Evolutionary conservation across 1,140 invertebrate genomes (phyloP).

Genomic region (Eriosoma lanigerum): DNA sequence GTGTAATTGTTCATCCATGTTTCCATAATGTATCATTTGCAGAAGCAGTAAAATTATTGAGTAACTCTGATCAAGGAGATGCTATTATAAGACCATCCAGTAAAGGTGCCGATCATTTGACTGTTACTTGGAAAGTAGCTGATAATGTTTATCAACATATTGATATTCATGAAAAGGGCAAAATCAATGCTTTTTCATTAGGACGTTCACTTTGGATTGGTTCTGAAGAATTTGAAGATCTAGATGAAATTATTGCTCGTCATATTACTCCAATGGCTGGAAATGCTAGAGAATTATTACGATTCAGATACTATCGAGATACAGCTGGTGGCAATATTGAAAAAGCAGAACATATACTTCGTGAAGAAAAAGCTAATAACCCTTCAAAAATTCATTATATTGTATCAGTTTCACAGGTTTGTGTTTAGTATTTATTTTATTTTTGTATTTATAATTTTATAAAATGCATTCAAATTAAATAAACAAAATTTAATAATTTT

Average conservation of each 20-base stretch:
- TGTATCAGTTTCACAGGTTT: conserved; percentile 76
- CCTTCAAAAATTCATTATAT: conserved; percentile 89
- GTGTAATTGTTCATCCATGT: conserved; percentile 95
- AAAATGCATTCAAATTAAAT: no score
- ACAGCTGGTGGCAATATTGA: conserved; percentile 73
- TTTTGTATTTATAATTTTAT: no score
- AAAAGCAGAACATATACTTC: conserved; percentile 82
- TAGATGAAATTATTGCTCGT: conserved; percentile 98
- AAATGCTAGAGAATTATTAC: conserved; percentile 84
- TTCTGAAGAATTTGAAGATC: conserved; percentile 92
- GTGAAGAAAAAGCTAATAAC: conserved; percentile 83
- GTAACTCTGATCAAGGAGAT: conserved; percentile 92
- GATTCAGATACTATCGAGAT: conserved; percentile 87
- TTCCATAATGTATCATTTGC: conserved; percentile 96
- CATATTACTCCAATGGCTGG: conserved; percentile 95
- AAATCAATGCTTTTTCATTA: conserved; percentile 94
- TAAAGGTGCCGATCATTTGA: conserved; percentile 93
- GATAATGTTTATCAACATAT: conserved; percentile 95
- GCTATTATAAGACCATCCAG: conserved; percentile 94
- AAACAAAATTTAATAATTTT: neutral
- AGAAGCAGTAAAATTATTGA: conserved; percentile 89
- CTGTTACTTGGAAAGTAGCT: conserved; percentile 97
- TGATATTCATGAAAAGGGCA: conserved; percentile 92
- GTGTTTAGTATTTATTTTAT: conserved; percentile 45
- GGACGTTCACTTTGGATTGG: conserved; percentile 87